Base-by-base conservation (phyloP, 92 coral and sea anemone genomes). In the Zoanthus sociatus region DNA sequence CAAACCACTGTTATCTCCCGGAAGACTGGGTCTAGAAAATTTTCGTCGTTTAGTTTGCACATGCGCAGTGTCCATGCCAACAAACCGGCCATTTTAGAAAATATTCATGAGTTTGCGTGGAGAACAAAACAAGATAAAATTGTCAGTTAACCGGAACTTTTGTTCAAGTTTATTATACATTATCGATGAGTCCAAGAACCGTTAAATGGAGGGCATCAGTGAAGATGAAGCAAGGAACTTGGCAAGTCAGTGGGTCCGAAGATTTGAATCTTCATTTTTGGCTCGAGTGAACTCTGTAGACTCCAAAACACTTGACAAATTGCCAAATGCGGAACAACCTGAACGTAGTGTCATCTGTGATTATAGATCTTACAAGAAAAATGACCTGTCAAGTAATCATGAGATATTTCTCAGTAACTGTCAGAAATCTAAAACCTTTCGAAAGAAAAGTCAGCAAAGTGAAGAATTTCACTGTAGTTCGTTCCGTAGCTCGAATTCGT, bases 201-300 rank as follows among this genome's bases (percentile, higher is more conserved):
- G 54, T 69, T 58, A 83, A 83, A 90, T 96, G 98, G 98, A 93
- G 44, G 66, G 87, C 70, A 86, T 92, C 73, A 90, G 88, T 85
- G 97, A 92, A 77, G 92, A 90, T 76, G 97, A 94, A 74, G 98
- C 93, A 5, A 88, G 87, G 61, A 66, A 67, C 11, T 51, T 96
- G 61, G 98, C 99, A 31, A 83, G 91, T 78, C 92, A 86, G 47
- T 96, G 96, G 98, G 89, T 92, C 6, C 92, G 89, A 75, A 87
- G 86, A 54, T 73, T 94, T 26, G 92, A 92, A 82, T 87, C 86
- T 75, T 88, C 90, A 20, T 46, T 93, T 73, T 84, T 87, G 67
- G 79, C 95, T 70, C 84, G 81, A 64, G 88, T 45, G 15, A 44
- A 21, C 16, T 73, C 84, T 63, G 96, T 11, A 50, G 55, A 79